Conservation (phyloP, 2,113 vertebrate genomes). For the Mirza zaza region DNA sequence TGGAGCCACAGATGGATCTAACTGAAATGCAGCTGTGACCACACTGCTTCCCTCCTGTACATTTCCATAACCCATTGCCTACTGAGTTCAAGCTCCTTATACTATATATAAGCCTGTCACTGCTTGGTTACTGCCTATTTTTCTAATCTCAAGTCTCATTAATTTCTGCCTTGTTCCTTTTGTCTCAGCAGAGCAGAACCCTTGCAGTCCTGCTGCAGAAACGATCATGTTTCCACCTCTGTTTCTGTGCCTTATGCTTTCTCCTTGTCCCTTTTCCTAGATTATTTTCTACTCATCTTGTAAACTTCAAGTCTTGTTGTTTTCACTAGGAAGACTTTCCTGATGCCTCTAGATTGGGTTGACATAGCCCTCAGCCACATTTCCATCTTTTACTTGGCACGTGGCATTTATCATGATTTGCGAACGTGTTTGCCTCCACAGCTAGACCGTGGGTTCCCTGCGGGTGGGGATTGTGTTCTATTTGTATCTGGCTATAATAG, state of each 20-base stretch:
- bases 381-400: not conserved
- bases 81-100: not conserved
- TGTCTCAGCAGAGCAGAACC: not conserved
- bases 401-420: not conserved
- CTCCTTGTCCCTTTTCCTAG: not conserved
- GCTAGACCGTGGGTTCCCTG: not conserved
- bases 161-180: not conserved
- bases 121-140: not conserved
- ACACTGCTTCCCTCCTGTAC: not conserved
- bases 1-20: not conserved
- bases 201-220: not conserved
- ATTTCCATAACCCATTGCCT: not conserved
- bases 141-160: not conserved
- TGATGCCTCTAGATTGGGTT: not conserved
- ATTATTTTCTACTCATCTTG: not conserved
- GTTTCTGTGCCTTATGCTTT: not conserved
- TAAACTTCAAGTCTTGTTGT: not conserved
- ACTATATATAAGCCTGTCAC: not conserved
- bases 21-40: not conserved
- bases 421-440: not conserved
- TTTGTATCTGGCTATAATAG: not conserved
- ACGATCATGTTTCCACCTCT: not conserved
- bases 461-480: not conserved
- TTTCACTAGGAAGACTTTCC: not conserved
- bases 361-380: not conserved